These are phyloP conservation scores for Drepana falcataria DNA, from an alignment of 2,888 invertebrate species.

Conservation along the genomic window DNA sequence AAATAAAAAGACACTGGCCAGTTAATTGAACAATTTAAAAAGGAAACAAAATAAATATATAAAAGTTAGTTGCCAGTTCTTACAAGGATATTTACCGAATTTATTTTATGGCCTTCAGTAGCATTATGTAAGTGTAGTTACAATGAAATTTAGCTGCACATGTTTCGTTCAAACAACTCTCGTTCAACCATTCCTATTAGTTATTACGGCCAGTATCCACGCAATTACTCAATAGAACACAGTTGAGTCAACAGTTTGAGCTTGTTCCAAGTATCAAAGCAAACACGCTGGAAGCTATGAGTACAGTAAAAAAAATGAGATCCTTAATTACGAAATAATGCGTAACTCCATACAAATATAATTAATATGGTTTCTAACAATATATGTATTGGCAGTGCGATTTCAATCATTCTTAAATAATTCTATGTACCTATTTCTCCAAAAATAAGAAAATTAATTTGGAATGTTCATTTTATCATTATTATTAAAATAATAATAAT, in stretches of 20 bases:
- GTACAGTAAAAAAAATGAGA: conserved; percentile 27
- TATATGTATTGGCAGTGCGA: conserved; percentile 47
- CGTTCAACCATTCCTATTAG: not conserved
- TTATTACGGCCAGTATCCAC: conserved; percentile 2
- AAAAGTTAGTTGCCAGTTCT: too few relatives aligned
- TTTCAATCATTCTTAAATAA: conserved; percentile 17
- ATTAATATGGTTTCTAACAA: not conserved
- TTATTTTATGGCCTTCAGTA: too few relatives aligned
- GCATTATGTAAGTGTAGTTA: too few relatives aligned
- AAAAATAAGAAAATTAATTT: conserved; percentile 15
- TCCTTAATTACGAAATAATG: conserved; percentile 28
- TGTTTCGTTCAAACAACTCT: not conserved
- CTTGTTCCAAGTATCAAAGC: conserved; percentile 14
- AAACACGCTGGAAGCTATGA: conserved; percentile 4
- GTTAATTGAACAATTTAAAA: too few relatives aligned
- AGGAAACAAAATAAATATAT: too few relatives aligned
- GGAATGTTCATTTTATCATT: conserved; percentile 20
- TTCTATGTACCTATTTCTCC: not conserved
- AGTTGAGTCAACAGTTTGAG: conserved; percentile 9
- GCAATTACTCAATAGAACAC: not conserved
- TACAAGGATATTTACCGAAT: too few relatives aligned
- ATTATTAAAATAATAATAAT: not conserved
- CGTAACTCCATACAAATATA: conserved; percentile 14
- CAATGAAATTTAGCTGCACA: too few relatives aligned
- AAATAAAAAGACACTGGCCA: too few relatives aligned